Evolutionary conservation across 92 coral and sea anemone genomes (phyloP).

Genomic region (Pocillopora grandis): DNA sequence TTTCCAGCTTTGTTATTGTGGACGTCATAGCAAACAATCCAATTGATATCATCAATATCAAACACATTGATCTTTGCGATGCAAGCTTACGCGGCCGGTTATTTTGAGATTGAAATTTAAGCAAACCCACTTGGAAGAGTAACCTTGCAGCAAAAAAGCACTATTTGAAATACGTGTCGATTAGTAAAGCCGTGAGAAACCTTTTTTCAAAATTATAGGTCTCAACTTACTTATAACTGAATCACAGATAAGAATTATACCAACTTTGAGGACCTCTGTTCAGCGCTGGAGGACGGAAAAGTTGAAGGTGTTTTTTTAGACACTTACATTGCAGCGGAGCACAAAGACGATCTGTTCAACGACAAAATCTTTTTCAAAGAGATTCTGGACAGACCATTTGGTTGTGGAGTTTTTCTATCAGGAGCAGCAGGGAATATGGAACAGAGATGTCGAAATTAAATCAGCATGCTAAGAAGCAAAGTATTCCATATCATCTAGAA

Average conservation of each 20-base stretch:
- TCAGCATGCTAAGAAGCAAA: constrained; percentile 34
- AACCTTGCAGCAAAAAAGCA: too few relatives aligned
- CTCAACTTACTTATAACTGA: too few relatives aligned
- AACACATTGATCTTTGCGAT: too few relatives aligned
- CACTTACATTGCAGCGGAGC: constrained; percentile 73
- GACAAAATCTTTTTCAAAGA: constrained; percentile 48
- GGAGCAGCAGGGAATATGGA: constrained; percentile 50
- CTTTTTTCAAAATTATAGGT: background rate
- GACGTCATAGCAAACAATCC: too few relatives aligned
- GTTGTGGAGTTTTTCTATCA: constrained; percentile 71
- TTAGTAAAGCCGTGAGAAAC: too few relatives aligned
- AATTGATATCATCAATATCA: too few relatives aligned
- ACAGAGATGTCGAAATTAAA: constrained; percentile 54
- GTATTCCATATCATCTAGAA: constrained; percentile 35
- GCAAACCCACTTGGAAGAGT: too few relatives aligned
- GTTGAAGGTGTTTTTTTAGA: constrained; percentile 76
- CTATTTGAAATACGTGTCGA: too few relatives aligned
- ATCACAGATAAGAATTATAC: constrained; percentile 36
- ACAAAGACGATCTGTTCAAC: background rate
- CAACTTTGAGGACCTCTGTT: constrained; percentile 48
- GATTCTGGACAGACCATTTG: constrained; percentile 58
- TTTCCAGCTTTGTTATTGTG: too few relatives aligned
- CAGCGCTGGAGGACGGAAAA: constrained; percentile 51
- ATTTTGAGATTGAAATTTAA: too few relatives aligned
- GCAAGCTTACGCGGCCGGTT: too few relatives aligned